Evolutionary conservation across 53 echinoderm and acorn worm genomes (phyloP).

Genomic region (Paracentrotus lividus): DNA sequence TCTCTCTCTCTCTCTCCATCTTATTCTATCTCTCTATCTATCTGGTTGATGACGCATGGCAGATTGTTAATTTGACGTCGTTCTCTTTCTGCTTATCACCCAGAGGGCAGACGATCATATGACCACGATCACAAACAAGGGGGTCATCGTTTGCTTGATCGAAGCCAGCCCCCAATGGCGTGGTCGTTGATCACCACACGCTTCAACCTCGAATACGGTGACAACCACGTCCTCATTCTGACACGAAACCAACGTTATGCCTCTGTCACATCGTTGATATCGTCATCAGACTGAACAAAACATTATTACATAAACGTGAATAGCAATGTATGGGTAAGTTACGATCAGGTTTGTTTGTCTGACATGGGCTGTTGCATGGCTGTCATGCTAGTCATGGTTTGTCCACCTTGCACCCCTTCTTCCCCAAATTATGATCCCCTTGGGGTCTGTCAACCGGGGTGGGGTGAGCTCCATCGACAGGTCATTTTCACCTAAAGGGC

Average conservation of each 20-base stretch:
- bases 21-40: neutral
- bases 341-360: too few species aligned
- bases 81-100: slow-evolving; percentile 19
- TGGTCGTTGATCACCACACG: slow-evolving; percentile 13
- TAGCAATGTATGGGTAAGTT: too few species aligned
- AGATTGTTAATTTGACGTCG: slow-evolving; percentile 43
- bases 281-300: too few species aligned
- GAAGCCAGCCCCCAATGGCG: slow-evolving; percentile 12
- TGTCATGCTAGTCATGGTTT: slow-evolving; percentile 15
- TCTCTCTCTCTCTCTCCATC: neutral
- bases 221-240: slow-evolving; percentile 15
- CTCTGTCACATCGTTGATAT: too few species aligned
- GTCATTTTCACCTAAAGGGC: slow-evolving; percentile 56
- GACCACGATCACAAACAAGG: slow-evolving; percentile 10
- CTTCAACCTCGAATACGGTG: slow-evolving; percentile 12
- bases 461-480: slow-evolving; percentile 34
- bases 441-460: slow-evolving; percentile 6
- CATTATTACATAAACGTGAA: too few species aligned
- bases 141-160: slow-evolving; percentile 42
- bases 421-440: neutral
- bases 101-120: slow-evolving; percentile 41
- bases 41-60: slow-evolving; percentile 3
- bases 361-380: too few species aligned
- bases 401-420: neutral
- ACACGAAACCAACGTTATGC: neutral